Conservation (phyloP, 2,888 invertebrate genomes). For the Cabera pusaria region DNA sequence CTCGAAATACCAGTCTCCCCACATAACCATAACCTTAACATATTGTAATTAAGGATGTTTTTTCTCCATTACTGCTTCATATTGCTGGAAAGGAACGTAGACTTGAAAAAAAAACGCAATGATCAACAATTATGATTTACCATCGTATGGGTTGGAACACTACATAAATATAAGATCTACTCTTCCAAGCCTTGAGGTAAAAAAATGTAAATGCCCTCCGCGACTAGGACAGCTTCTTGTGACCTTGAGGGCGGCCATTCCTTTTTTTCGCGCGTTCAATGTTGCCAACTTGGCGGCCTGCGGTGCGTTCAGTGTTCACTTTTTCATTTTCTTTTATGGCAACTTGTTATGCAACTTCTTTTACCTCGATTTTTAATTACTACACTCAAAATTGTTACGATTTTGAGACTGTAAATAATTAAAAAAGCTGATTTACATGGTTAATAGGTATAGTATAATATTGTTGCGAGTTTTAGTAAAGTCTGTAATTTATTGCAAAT, state of each 20-base stretch:
- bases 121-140: constrained; percentile 29
- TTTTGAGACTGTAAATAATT: no score
- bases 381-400: no score
- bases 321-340: constrained; percentile 60
- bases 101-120: constrained; percentile 31
- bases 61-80: constrained; percentile 35
- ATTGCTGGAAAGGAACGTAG: constrained; percentile 27
- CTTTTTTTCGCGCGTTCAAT: constrained; percentile 78
- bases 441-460: no score
- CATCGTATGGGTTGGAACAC: constrained; percentile 30
- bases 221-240: constrained; percentile 80
- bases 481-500: no score
- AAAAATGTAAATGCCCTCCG: constrained; percentile 75
- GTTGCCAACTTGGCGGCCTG: constrained; percentile 74
- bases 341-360: constrained; percentile 70
- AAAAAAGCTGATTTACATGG: no score
- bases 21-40: constrained; percentile 31
- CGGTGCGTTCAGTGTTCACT: constrained; percentile 62
- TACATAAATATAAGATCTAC: constrained; percentile 47
- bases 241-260: constrained; percentile 79
- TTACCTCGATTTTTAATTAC: constrained; percentile 26
- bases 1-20: constrained; percentile 37
- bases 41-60: constrained; percentile 35
- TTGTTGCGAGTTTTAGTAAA: no score
- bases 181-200: constrained; percentile 59